Evolutionary conservation across 2,797 vertebrate species (phyloP).

Genomic region (Euphonia xanthogaster): DNA sequence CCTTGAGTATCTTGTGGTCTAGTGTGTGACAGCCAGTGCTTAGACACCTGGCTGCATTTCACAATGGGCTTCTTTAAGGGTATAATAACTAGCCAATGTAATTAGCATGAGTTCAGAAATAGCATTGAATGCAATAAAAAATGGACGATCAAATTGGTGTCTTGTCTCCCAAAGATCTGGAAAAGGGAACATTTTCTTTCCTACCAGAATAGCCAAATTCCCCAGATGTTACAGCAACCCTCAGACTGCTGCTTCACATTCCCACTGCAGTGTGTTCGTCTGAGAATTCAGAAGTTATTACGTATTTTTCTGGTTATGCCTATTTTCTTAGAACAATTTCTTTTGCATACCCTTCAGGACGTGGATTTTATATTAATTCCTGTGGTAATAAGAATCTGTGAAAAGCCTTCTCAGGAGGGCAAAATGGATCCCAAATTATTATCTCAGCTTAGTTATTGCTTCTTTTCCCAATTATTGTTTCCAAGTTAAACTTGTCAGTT

Average conservation of each 20-base stretch:
- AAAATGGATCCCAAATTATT: constrained; percentile 43
- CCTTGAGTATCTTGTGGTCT: neutral
- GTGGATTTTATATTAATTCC: constrained; percentile 9
- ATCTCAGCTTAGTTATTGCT: constrained; percentile 9
- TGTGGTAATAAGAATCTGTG: neutral
- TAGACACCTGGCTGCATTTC: neutral
- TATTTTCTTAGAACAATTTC: neutral
- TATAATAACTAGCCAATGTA: neutral
- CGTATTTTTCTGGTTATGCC: neutral
- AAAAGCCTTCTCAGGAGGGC: neutral
- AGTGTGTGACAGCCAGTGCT: neutral
- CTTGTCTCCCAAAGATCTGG: neutral
- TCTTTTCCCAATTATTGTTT: constrained; percentile 50
- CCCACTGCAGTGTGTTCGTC: neutral
- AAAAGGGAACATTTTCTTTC: neutral
- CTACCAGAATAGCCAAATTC: neutral
- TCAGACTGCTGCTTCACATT: neutral
- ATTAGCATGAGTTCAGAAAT: neutral
- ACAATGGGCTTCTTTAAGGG: neutral
- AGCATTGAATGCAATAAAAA: neutral
- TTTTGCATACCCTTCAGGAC: neutral
- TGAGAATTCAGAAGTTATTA: neutral
- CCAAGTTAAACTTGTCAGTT: constrained; percentile 40
- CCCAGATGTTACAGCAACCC: neutral
- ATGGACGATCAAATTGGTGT: neutral